These are phyloP conservation scores for Aporrectodea caliginosa DNA, from an alignment of 1,140 invertebrate species.

Conservation along the genomic window DNA sequence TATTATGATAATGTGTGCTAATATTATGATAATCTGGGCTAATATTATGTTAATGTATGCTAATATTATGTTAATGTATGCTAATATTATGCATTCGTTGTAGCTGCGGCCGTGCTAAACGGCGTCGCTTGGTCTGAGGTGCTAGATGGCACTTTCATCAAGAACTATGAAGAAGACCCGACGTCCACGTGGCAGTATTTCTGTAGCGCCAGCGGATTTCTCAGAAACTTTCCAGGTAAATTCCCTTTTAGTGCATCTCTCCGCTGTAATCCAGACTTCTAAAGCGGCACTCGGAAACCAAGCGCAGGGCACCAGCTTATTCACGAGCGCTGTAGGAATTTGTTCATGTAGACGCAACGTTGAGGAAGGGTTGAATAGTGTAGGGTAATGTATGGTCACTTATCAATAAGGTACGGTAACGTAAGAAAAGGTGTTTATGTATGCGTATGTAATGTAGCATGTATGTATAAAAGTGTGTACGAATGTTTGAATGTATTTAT, in stretches of 20 bases:
- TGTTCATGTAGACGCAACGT: too few relatives aligned
- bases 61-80: too few relatives aligned
- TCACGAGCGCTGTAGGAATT: too few relatives aligned
- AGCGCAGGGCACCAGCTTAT: too few relatives aligned
- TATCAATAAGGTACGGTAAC: too few relatives aligned
- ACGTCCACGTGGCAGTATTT: slow-evolving; percentile 94
- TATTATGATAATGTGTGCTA: too few relatives aligned
- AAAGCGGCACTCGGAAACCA: too few relatives aligned
- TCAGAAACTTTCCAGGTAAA: slow-evolving; percentile 90
- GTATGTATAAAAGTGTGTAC: neutral
- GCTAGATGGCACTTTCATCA: slow-evolving; percentile 75
- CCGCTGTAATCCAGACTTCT: too few relatives aligned
- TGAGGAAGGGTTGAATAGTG: too few relatives aligned
- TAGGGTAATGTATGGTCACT: too few relatives aligned
- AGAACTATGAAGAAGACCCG: slow-evolving; percentile 80
- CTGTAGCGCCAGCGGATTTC: slow-evolving; percentile 80
- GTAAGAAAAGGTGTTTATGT: too few relatives aligned
- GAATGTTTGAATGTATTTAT: neutral
- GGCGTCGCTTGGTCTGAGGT: slow-evolving; percentile 81
- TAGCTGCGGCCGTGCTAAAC: slow-evolving; percentile 57
- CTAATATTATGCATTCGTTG: slow-evolving; percentile 19
- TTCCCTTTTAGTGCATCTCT: too few relatives aligned
- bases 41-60: neutral
- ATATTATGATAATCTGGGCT: neutral
- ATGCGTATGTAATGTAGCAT: neutral